Base-by-base conservation (phyloP, 1,140 invertebrate species). In the Drosophila novamexicana region DNA sequence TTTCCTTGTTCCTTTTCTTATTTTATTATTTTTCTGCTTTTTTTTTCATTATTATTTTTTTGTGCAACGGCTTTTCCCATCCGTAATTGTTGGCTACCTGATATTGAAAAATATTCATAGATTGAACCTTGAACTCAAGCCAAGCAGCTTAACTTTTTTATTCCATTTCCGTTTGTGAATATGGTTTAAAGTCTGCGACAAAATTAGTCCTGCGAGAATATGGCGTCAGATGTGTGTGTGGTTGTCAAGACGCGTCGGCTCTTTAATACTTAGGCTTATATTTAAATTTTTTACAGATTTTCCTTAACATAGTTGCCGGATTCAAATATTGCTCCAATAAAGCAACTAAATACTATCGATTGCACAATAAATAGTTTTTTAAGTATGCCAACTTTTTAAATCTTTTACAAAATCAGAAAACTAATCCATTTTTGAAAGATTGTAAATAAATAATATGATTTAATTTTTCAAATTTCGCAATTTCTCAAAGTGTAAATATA, bases 91-190 rank as follows among this genome's bases (percentile, higher is more conserved):
- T 32, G 61, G 37, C 36, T 44, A 42, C 50, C 50, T 65, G 39
- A 40, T 66, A 54, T 54, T 54, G 50, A 10, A 45, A 54, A 65
- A 65, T 65, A 65, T 65, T 66, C 64, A 66, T 57, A 49, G 53
- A 42, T 42, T 22, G 37, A 7, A 57, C 36, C 37, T 44, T 53
- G 45, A 42, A 52, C 49, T 53, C 50, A 34, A 53, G 32, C 14
- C 39, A 53, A 53, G 32, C 22, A 45, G 42, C 53, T 66, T 66
- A 66, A 16, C 14, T 12, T 52, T 52, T 14, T 29, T 18, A 32
- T 42, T 2, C 56, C 50, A 4, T 4, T 18, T 10, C 29, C 50
- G 10, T 22, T 1, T 6, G 3, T 12, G 39, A 12, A n/a, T 42
- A n/a, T n/a, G 22, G 14, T 16, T 37, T n/a, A 10, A 57, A 57